phyloP scores from a whole-genome alignment of 1,140 invertebrate genomes.

The Temnothorax longispinosus region DNA sequence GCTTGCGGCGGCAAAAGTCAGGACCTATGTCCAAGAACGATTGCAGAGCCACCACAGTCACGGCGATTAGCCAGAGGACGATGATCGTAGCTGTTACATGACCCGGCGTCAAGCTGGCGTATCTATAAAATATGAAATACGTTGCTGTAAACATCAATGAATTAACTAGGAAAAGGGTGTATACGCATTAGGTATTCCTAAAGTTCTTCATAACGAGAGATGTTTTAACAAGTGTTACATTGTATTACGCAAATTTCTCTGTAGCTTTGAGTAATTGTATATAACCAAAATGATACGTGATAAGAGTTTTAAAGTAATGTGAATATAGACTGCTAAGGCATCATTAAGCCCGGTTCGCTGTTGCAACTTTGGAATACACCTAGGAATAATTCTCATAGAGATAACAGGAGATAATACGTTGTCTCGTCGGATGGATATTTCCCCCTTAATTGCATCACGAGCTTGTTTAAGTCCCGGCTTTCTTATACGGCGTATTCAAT shows the following conservation, averaged over 20 bases:
- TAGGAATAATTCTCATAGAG: background rate
- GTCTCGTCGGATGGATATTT: slow-evolving; percentile 26
- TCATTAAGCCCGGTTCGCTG: background rate
- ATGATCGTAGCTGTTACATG: slow-evolving; percentile 86
- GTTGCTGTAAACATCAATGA: background rate
- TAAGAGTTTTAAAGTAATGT: background rate
- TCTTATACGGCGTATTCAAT: slow-evolving; percentile 56
- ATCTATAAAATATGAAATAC: slow-evolving; percentile 67
- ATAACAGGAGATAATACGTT: slow-evolving; percentile 38
- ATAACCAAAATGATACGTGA: background rate
- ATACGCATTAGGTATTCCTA: no score
- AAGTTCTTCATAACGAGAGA: background rate
- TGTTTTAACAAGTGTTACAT: background rate
- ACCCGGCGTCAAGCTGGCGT: slow-evolving; percentile 84
- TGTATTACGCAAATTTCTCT: background rate
- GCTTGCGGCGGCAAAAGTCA: slow-evolving; percentile 88
- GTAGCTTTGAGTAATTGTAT: background rate
- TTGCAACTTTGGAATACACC: background rate
- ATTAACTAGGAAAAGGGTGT: background rate
- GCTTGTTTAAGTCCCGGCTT: slow-evolving; percentile 48
- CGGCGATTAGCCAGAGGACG: slow-evolving; percentile 85
- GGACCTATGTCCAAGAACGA: slow-evolving; percentile 87
- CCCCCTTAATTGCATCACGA: slow-evolving; percentile 48
- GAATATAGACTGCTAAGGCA: background rate
- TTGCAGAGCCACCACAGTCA: slow-evolving; percentile 86